A percentile compares a stretch with the other conserved stretches of the same genome.
phyloP scores from a whole-genome alignment of 2,888 invertebrate species.

The Caradrina clavipalpis region DNA sequence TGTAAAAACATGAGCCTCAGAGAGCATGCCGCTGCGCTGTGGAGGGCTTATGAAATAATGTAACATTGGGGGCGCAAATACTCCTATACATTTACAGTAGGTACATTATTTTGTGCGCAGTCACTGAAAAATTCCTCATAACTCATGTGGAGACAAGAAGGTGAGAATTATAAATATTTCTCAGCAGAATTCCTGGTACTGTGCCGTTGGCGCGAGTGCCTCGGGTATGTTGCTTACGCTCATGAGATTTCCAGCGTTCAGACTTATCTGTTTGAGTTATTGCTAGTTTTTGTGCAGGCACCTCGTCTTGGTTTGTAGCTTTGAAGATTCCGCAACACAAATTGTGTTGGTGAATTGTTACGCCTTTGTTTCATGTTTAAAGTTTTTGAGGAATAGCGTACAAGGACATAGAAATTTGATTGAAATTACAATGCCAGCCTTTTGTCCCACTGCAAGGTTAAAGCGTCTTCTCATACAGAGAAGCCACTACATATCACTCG shows the following conservation, averaged over 20 bases:
- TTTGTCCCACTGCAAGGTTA: too few relatives aligned
- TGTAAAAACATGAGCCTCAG: slow-evolving; percentile 85
- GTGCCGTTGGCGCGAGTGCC: slow-evolving; percentile 56
- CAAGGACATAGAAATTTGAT: neutral
- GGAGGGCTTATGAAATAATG: slow-evolving; percentile 83
- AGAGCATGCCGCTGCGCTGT: slow-evolving; percentile 72
- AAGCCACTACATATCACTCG: too few relatives aligned
- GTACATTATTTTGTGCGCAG: slow-evolving; percentile 62
- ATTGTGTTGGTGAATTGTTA: neutral
- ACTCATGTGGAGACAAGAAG: slow-evolving; percentile 71
- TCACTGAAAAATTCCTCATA: slow-evolving; percentile 73
- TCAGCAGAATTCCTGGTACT: slow-evolving; percentile 64
- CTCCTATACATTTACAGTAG: slow-evolving; percentile 61
- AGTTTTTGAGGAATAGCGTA: neutral
- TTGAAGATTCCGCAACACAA: slow-evolving; percentile 22
- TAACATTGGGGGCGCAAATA: slow-evolving; percentile 71
- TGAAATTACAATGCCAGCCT: too few relatives aligned
- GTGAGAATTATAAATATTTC: slow-evolving; percentile 75
- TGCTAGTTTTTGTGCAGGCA: slow-evolving; percentile 49
- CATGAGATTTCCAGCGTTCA: slow-evolving; percentile 63
- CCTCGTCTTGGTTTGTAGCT: slow-evolving; percentile 11
- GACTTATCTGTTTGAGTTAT: slow-evolving; percentile 60
- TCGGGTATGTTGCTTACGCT: slow-evolving; percentile 66
- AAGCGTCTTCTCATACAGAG: too few relatives aligned
- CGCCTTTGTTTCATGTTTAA: slow-evolving; percentile 10